Percentiles rank a stretch among this genome's conserved stretches.
These are phyloP conservation scores for Caenorhabditis japonica DNA, from an alignment of 2,888 invertebrate species.

Conservation along the genomic window DNA sequence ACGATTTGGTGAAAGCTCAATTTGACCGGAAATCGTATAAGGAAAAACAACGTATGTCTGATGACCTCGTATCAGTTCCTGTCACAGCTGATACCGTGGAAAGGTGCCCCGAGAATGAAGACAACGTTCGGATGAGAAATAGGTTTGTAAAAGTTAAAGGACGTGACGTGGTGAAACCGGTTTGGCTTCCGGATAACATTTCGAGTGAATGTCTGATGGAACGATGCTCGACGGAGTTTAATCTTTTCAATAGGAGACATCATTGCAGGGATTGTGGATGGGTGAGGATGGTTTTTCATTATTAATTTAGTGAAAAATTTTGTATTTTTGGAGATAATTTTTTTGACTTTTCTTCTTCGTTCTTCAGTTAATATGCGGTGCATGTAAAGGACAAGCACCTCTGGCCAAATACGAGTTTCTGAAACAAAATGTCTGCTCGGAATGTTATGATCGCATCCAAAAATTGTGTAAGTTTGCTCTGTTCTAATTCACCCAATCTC, in stretches of 20 bases:
- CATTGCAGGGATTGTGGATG: slow-evolving; percentile 89
- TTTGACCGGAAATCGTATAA: slow-evolving; percentile 41
- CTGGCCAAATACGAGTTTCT: slow-evolving; percentile 63
- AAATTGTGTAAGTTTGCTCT: slow-evolving; percentile 59
- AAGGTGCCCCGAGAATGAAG: not conserved
- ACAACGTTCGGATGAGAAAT: not conserved
- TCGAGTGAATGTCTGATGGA: slow-evolving; percentile 85
- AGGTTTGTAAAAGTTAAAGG: too few species aligned
- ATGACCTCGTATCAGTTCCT: slow-evolving; percentile 41
- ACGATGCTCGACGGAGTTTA: slow-evolving; percentile 85
- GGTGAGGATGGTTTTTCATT: slow-evolving; percentile 80
- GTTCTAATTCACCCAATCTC: too few species aligned
- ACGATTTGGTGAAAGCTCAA: slow-evolving; percentile 39
- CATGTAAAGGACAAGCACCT: slow-evolving; percentile 71
- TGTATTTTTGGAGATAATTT: too few species aligned
- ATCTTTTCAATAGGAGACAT: slow-evolving; percentile 85
- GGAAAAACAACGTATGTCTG: slow-evolving; percentile 45
- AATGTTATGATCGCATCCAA: slow-evolving; percentile 67
- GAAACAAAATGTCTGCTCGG: slow-evolving; percentile 69
- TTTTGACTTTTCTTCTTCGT: not conserved
- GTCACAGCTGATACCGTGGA: slow-evolving; percentile 23
- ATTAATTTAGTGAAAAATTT: too few species aligned
- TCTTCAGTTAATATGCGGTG: slow-evolving; percentile 70
- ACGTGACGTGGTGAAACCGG: slow-evolving; percentile 81
- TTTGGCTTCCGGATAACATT: slow-evolving; percentile 89